Evolutionary conservation across 2,797 vertebrate genomes (phyloP), one percentile per base, ranked within the genome.

Genomic region (Tinamus major): DNA sequence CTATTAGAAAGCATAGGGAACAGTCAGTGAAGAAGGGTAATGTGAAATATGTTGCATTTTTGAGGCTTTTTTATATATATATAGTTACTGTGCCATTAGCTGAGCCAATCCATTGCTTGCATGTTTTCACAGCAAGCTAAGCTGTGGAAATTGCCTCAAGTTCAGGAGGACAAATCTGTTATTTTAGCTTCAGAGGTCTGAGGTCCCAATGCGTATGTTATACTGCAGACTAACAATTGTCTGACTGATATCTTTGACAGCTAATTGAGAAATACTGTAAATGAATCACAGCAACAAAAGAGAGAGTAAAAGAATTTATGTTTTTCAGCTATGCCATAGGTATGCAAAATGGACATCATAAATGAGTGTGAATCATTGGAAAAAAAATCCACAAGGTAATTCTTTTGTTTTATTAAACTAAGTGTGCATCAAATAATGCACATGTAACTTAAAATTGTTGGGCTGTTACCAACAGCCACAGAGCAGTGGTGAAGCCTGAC

Each of bases 1-100:
- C 62, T 61, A 63, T 53, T 79, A 35, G 61, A 88, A 83, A 90
- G 71, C 72, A 80, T 41, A 77, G 44, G 70, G 58, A 71, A 69
- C 67, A 91, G 74, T 41, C 19, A 29, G 49, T 92, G 41, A 42
- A 65, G 63, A 55, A 33, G 69, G 31, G 33, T n/a, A 42, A 37
- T n/a, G 53, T 79, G 46, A 89, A 72, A n/a, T 12, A 74, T 8
- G 6, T 46, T 42, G 35, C 24, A 49, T 63, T 91, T 94, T 72
- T 72, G 77, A 89, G 53, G 35, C 20, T 82, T 35, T 35, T 35
- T 6, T 35, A 35, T 35, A 35, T 35, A 35, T 35, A 35, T 35
- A 68, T 41, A 55, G 21, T 8, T 42, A 19, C 76, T 86, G 33
- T 14, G 16, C 27, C 37, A 78, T 49, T 49, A 68, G 59, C 49